These are phyloP conservation scores for Cenopis cana DNA, from an alignment of 2,888 invertebrate species.

Conservation along the genomic window DNA sequence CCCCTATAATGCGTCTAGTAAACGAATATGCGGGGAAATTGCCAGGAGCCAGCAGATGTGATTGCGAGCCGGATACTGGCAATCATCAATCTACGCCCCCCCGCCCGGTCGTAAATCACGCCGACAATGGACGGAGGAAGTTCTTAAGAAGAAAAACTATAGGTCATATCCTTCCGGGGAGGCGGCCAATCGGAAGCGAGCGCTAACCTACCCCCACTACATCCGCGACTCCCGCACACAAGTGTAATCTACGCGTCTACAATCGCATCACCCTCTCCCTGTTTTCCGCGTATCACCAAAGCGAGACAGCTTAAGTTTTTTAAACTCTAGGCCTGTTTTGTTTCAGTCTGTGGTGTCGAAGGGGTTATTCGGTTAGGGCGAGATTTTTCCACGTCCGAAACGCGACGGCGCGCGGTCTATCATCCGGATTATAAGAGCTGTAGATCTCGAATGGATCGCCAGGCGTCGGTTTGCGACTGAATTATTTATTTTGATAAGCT, in stretches of 20 bases:
- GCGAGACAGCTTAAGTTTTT: conserved; percentile 8
- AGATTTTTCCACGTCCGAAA: conserved; percentile 50
- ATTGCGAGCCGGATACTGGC: conserved; percentile 77
- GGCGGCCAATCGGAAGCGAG: conserved; percentile 82
- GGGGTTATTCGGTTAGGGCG: conserved; percentile 51
- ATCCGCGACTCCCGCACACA: not conserved
- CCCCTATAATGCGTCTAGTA: conserved; percentile 79
- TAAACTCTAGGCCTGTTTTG: conserved; percentile 1
- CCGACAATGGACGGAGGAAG: conserved; percentile 83
- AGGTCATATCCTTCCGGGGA: conserved; percentile 85
- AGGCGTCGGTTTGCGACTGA: conserved; percentile 36
- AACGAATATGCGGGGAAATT: conserved; percentile 84
- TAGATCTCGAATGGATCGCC: conserved; percentile 43
- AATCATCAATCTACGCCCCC: conserved; percentile 80
- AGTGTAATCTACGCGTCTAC: not conserved
- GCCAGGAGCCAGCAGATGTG: conserved; percentile 77
- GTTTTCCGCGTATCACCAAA: not conserved
- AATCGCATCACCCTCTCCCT: conserved; percentile 23
- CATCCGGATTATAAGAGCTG: conserved; percentile 44
- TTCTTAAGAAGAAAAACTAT: conserved; percentile 86
- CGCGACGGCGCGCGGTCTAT: conserved; percentile 45
- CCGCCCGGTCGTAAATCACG: conserved; percentile 78
- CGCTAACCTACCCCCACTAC: conserved; percentile 51
- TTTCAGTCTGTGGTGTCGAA: conserved; percentile 29
- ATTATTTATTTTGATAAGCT: conserved; percentile 45